Evolutionary conservation across 2,113 vertebrate genomes (phyloP), one percentile per base, ranked within the genome.

Genomic region (Sakesphorus luctuosus): DNA sequence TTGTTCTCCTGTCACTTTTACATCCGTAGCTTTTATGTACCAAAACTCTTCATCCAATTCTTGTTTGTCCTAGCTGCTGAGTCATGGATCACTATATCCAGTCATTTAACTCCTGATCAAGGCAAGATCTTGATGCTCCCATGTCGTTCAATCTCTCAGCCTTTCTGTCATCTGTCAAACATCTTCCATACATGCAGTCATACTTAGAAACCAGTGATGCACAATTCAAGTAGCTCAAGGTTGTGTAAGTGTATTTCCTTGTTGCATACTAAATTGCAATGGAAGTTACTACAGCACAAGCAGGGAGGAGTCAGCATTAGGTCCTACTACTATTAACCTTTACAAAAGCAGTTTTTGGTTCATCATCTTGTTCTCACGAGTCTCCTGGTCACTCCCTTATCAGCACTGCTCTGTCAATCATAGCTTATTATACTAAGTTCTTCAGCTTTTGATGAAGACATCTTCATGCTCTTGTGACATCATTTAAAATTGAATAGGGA

Each of bases 11-110:
- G 26, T 55, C 53, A 62, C 44, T 81, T 80, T 21, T 49, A 58
- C n/a, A 85, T 11, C 15, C 46, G 47, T 13, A 47, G 20, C 59
- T 53, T 21, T 0, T 4, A 1, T 3, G 6, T 18, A 40, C 35
- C 46, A 74, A 77, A 49, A 53, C 11, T 52, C 11, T 59, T 55
- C n/a, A 40, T 18, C 43, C 29, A 81, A 2, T 36, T 56, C 43
- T 44, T 24, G 13, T 69, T 80, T 74, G 35, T 38, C 28, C 18
- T 20, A 14, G 4, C 33, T 89, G 50, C 21, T 46, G 28, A 74
- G 76, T 29, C 17, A 6, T 25, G 7, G 24, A 25, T 86, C 46
- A 20, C 71, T 25, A 38, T 3, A 79, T 35, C 11, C 31, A 76
- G 15, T 43, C 28, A 76, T 25, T 76, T 43, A 72, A 72, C 20